Evolutionary conservation across 2,888 invertebrate species (phyloP), one percentile per base, ranked within the genome.

Genomic region (Leptinotarsa haldemani): DNA sequence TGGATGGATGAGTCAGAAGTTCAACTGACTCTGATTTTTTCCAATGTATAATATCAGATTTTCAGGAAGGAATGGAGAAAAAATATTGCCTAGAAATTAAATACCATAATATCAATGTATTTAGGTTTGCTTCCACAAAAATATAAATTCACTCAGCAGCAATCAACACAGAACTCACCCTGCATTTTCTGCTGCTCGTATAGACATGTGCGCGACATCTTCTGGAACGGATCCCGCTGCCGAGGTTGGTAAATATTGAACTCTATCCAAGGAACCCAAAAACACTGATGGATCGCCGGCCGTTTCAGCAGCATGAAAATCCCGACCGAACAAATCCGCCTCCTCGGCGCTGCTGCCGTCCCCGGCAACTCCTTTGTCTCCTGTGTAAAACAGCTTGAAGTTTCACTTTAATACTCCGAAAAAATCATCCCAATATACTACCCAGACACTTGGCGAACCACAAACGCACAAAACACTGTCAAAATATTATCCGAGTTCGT

Each of bases 361-460:
- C 81, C 77, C 82, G 81, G 83, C 83, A 75, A 83, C 83, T 78
- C 81, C 82, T 72, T 80, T 82, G 63, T 81, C 80, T 82, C 85
- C 84, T 82, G 85, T 83, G 80, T 85, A 85, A 84, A 85, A 86
- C 86, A 86, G 85, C 79, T 84, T 83, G 81, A 67, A 4, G 22
- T 20, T n/a, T 22, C 69, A 40, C 18, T 56, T 5, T 46, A 56
- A 18, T n/a, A 13, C 22, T 56, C 20, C 18, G n/a, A 72, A 67
- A 9, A 61, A 13, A 61, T 25, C 13, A 40, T 30, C 30, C 61
- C 9, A n/a, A 9, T 12, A 40, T 22, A 56, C 15, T 25, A n/a
- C 52, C 30, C 40, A 40, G 30, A 40, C 50, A 66, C 52, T 66
- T 3, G n/a, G 47, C 7, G n/a, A 1, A 50, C 16, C 30, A 66